A percentile compares a stretch with the other conserved stretches of the same genome.
These are phyloP conservation scores for Heliconius congener DNA, from an alignment of 1,140 invertebrate genomes.

Conservation along the genomic window DNA sequence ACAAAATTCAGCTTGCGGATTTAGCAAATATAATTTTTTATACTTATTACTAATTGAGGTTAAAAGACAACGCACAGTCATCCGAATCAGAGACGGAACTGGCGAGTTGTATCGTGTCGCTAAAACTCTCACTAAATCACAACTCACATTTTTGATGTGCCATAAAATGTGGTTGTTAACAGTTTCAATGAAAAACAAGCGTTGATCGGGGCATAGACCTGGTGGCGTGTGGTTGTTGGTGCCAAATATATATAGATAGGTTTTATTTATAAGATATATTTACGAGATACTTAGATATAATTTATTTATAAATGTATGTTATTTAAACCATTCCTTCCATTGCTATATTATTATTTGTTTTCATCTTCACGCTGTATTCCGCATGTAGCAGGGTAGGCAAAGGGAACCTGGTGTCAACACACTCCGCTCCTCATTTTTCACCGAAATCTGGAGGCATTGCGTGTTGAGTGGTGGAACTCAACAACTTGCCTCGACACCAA, in stretches of 20 bases:
- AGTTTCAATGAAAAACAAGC: slow-evolving; percentile 23
- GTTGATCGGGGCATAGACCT: not conserved
- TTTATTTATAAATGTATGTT: no score
- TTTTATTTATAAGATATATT: no score
- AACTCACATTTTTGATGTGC: slow-evolving; percentile 35
- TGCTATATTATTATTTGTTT: no score
- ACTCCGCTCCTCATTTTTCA: no score
- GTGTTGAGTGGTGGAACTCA: no score
- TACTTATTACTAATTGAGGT: slow-evolving; percentile 29
- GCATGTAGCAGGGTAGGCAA: no score
- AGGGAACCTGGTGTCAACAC: no score
- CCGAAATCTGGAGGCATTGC: not conserved
- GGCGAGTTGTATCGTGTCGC: slow-evolving; percentile 26
- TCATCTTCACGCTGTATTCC: no score
- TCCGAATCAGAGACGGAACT: slow-evolving; percentile 37
- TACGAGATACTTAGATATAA: no score
- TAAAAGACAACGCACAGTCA: slow-evolving; percentile 33
- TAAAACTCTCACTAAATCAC: slow-evolving; percentile 28
- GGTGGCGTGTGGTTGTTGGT: not conserved
- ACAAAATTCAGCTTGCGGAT: not conserved
- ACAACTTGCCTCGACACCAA: no score
- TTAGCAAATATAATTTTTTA: not conserved
- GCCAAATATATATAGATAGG: not conserved
- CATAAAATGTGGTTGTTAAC: slow-evolving; percentile 34
- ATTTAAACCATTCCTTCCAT: no score